Evolutionary conservation across 92 coral and sea anemone species (phyloP).

Genomic region (Zoanthus gigantus): DNA sequence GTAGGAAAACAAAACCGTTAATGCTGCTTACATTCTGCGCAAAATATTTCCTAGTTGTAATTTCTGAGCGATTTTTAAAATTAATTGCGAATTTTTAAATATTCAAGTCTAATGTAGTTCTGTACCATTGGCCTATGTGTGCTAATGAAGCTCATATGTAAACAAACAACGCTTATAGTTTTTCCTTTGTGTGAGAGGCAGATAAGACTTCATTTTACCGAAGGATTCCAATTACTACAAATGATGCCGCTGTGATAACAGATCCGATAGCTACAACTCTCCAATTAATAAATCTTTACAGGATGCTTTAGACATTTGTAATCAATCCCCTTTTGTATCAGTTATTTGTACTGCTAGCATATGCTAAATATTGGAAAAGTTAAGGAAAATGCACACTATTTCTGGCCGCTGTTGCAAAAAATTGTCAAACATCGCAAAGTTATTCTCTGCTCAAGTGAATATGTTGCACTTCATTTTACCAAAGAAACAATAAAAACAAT

Average conservation of each 20-base stretch:
- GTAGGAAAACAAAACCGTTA: too few species aligned
- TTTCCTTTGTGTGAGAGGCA: not conserved
- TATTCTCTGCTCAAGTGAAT: not conserved
- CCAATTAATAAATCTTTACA: not conserved
- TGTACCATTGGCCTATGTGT: not conserved
- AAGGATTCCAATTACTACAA: not conserved
- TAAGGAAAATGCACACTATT: not conserved
- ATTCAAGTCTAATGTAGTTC: not conserved
- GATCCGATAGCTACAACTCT: conserved; percentile 12
- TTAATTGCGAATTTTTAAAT: too few species aligned
- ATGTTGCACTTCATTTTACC: not conserved
- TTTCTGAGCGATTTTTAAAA: too few species aligned
- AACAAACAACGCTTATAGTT: not conserved
- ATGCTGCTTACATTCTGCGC: too few species aligned
- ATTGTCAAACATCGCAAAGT: not conserved
- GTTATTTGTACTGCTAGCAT: not conserved
- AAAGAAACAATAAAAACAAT: conserved; percentile 17
- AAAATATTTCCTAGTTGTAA: too few species aligned
- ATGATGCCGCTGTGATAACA: not conserved
- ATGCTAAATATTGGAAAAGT: not conserved
- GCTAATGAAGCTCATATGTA: not conserved
- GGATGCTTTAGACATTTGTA: not conserved
- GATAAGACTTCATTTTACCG: not conserved
- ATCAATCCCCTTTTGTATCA: not conserved
- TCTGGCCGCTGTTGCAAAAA: not conserved